These are phyloP conservation scores for Psophia crepitans DNA, from an alignment of 2,113 vertebrate species.

Conservation along the genomic window DNA sequence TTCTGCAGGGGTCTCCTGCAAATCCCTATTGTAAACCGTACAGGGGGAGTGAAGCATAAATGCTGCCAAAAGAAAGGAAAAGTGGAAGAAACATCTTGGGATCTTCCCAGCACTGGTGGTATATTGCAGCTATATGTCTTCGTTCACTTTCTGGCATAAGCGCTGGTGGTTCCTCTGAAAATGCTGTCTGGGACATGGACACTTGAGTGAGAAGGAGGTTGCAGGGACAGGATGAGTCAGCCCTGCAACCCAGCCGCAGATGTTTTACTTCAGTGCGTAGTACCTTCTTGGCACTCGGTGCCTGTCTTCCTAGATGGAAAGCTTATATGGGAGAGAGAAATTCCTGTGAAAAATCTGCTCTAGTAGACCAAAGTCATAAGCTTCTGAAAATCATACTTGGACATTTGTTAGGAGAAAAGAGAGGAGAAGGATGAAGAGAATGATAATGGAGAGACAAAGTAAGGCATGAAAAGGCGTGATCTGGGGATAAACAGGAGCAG, in stretches of 20 bases:
- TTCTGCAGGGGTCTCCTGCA: not conserved
- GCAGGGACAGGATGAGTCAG: not conserved
- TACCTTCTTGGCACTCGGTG: not conserved
- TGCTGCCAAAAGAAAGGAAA: not conserved
- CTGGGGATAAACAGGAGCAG: not conserved
- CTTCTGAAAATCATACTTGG: not conserved
- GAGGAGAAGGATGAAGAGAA: not conserved
- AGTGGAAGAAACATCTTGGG: not conserved
- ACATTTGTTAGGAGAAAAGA: not conserved
- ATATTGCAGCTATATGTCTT: not conserved
- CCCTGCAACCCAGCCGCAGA: not conserved
- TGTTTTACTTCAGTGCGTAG: not conserved
- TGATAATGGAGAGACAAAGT: not conserved
- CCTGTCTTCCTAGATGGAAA: not conserved
- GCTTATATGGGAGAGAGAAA: not conserved
- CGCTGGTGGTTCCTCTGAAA: not conserved
- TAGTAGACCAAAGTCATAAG: not conserved
- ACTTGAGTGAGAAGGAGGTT: not conserved
- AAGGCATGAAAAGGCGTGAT: not conserved
- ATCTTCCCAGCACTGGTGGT: not conserved
- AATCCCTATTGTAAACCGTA: not conserved
- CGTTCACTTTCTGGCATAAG: not conserved
- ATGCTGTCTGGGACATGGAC: fast-evolving
- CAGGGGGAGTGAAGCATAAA: not conserved
- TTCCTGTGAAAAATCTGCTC: not conserved